These are phyloP conservation scores for Galeruca laticollis DNA, from an alignment of 2,888 invertebrate genomes.

Conservation along the genomic window DNA sequence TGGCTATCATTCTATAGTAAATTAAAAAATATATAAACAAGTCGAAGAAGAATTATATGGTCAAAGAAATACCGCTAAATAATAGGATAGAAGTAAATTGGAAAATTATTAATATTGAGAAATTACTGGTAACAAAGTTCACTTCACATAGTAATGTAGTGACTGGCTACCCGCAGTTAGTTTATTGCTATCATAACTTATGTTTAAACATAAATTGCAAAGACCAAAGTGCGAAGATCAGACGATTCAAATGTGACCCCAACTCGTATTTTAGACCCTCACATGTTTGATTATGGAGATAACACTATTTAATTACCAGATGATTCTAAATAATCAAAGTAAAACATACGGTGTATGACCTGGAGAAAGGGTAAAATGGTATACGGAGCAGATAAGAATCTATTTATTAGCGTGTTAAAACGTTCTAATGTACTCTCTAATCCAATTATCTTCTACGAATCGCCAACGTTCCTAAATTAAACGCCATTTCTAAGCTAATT, in stretches of 20 bases:
- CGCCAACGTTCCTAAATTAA: constrained; percentile 60
- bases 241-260: neutral
- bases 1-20: too few species aligned
- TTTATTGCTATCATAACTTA: too few species aligned
- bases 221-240: neutral
- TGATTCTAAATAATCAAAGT: constrained; percentile 31
- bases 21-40: too few species aligned
- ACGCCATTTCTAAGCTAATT: constrained; percentile 62
- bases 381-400: constrained; percentile 59
- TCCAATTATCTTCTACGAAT: constrained; percentile 61
- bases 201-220: neutral
- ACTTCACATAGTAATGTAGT: too few species aligned
- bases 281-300: constrained; percentile 6
- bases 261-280: constrained; percentile 1
- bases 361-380: constrained; percentile 48
- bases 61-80: too few species aligned
- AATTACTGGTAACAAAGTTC: too few species aligned
- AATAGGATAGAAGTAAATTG: too few species aligned
- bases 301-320: constrained; percentile 27
- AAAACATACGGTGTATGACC: constrained; percentile 27
- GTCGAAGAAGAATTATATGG: too few species aligned
- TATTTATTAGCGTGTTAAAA: constrained; percentile 58
- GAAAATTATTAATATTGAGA: too few species aligned
- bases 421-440: constrained; percentile 60
- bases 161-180: too few species aligned